A percentile compares a stretch with the other conserved stretches of the same genome.
These are phyloP conservation scores for Malurus elegans DNA, from an alignment of 2,113 vertebrate species.

Conservation along the genomic window DNA sequence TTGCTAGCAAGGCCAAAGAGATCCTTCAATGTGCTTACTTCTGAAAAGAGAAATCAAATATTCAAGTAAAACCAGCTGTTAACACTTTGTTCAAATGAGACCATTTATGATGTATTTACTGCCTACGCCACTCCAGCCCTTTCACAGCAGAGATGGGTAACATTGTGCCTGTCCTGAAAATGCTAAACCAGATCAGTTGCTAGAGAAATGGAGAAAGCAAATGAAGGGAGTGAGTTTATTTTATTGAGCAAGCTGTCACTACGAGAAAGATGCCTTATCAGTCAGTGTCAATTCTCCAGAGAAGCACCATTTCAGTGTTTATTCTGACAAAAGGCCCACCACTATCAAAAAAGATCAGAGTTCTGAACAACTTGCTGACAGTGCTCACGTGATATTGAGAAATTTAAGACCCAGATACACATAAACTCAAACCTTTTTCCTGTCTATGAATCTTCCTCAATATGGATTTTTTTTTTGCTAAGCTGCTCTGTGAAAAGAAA, in stretches of 20 bases:
- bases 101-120: background rate
- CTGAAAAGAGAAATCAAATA: slow-evolving; percentile 76
- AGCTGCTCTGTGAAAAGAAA: background rate
- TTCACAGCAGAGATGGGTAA: background rate
- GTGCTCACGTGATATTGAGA: accelerated
- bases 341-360: background rate
- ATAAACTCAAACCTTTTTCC: background rate
- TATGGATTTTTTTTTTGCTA: background rate
- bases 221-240: background rate
- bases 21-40: slow-evolving; percentile 96
- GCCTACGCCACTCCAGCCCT: background rate
- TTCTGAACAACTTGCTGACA: background rate
- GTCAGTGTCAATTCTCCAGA: background rate
- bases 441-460: background rate
- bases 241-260: background rate
- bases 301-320: background rate
- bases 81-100: background rate
- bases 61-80: background rate
- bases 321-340: background rate
- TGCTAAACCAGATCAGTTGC: background rate
- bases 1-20: slow-evolving; percentile 92
- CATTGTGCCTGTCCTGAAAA: background rate
- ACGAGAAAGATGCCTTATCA: background rate
- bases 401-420: background rate
- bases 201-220: background rate